These are phyloP conservation scores for Drosophila dives DNA, from an alignment of 2,888 invertebrate species.

Conservation along the genomic window DNA sequence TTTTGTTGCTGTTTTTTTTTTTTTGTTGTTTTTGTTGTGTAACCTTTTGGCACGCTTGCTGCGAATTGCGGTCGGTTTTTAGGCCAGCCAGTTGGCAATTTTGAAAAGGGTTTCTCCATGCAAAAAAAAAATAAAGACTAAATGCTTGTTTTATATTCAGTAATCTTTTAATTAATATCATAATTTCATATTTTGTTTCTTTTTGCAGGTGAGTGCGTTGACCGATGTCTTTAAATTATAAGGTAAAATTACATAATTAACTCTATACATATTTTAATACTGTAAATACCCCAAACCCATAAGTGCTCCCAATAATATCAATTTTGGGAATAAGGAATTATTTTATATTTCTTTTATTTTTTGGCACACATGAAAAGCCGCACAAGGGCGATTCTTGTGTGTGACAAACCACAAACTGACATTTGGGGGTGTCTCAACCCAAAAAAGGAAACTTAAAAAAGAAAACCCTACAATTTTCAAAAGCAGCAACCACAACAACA, in stretches of 20 bases:
- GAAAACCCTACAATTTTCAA: slow-evolving; percentile 35
- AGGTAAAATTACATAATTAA: slow-evolving; percentile 33
- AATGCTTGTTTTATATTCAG: slow-evolving; percentile 18
- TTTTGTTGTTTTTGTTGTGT: slow-evolving; percentile 1
- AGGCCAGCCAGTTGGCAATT: slow-evolving; percentile 48
- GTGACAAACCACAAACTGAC: slow-evolving; percentile 58
- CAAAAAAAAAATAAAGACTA: slow-evolving; percentile 15
- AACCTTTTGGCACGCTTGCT: slow-evolving; percentile 43
- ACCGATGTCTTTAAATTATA: background rate
- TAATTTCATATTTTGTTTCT: slow-evolving; percentile 49
- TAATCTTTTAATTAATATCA: slow-evolving; percentile 74
- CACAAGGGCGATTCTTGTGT: slow-evolving; percentile 50
- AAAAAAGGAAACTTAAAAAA: slow-evolving; percentile 20
- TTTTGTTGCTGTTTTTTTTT: background rate
- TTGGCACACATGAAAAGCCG: slow-evolving; percentile 19
- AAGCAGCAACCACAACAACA: slow-evolving; percentile 28
- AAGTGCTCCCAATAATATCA: background rate
- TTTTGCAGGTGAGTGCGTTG: slow-evolving; percentile 62
- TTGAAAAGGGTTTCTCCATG: slow-evolving; percentile 63
- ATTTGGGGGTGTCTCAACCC: slow-evolving; percentile 19
- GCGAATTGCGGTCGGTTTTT: slow-evolving; percentile 21
- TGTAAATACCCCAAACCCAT: background rate
- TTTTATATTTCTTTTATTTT: background rate
- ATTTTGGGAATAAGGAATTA: slow-evolving; percentile 1
- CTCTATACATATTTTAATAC: background rate